Conservation (phyloP, 2,888 invertebrate genomes). For the Stramonita haemastoma region DNA sequence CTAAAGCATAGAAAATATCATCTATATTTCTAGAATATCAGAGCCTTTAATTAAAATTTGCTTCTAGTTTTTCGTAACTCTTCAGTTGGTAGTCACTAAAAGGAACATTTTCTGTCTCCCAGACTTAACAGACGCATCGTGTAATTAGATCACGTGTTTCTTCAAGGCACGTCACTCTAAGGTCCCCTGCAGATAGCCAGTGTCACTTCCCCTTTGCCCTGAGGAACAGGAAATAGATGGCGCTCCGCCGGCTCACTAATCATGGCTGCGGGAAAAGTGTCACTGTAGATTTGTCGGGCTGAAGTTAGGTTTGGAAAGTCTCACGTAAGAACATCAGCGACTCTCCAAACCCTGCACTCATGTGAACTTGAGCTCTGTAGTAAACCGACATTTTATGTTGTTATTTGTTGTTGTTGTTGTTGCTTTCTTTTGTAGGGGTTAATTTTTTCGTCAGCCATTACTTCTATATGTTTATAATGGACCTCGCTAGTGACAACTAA, state of each 20-base stretch:
- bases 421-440: no score
- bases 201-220: background rate
- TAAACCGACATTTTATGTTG: background rate
- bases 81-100: no score
- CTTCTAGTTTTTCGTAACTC: no score
- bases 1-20: no score
- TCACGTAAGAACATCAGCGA: background rate
- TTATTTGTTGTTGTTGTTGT: no score
- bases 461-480: no score
- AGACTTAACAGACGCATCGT: no score
- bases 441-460: no score
- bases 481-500: no score
- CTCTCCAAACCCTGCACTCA: background rate
- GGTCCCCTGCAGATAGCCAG: background rate
- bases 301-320: background rate
- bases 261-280: slow-evolving; percentile 37
- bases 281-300: slow-evolving; percentile 30
- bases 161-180: background rate
- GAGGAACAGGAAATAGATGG: slow-evolving; percentile 29
- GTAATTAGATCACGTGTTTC: slow-evolving; percentile 15
- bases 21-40: no score
- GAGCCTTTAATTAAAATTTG: no score
- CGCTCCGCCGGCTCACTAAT: slow-evolving; percentile 33
- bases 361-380: background rate
- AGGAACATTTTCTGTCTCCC: no score